Evolutionary conservation across 1,140 invertebrate genomes (phyloP).

Genomic region (Proales similis): DNA sequence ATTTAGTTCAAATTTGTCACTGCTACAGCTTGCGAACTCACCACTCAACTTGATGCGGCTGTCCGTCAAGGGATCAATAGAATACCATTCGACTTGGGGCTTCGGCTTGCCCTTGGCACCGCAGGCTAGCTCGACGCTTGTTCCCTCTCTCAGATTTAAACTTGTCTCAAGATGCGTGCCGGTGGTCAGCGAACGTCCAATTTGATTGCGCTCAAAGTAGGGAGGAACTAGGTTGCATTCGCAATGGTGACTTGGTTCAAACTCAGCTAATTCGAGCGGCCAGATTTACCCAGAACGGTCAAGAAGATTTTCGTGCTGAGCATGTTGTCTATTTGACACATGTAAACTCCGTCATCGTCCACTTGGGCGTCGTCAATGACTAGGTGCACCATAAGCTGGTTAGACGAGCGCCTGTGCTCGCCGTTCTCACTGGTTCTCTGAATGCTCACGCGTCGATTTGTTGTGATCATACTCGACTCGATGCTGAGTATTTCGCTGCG

Average conservation of each 20-base stretch:
- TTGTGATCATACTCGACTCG: slow-evolving; percentile 5
- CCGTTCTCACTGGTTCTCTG: neutral
- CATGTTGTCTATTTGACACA: slow-evolving; percentile 31
- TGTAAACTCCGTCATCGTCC: slow-evolving; percentile 13
- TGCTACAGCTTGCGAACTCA: neutral
- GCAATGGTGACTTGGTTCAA: neutral
- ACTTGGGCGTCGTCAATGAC: neutral
- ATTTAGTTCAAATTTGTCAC: neutral
- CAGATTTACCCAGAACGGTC: slow-evolving; percentile 10
- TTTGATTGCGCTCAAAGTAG: slow-evolving; percentile 17
- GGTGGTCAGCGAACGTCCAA: too few relatives aligned
- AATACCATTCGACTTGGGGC: slow-evolving; percentile 23
- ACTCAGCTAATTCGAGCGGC: neutral
- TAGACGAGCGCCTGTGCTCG: neutral
- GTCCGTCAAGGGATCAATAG: neutral
- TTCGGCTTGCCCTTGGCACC: slow-evolving; percentile 21
- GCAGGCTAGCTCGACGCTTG: slow-evolving; percentile 1
- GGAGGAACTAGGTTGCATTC: slow-evolving; percentile 1
- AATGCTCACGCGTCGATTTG: neutral
- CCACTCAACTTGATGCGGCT: neutral
- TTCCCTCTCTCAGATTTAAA: slow-evolving; percentile 6
- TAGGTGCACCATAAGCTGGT: neutral
- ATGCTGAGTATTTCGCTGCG: slow-evolving; percentile 8
- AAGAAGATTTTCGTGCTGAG: neutral
- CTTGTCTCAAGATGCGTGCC: neutral